A percentile compares a stretch with the other conserved stretches of the same genome.
These are phyloP conservation scores for Trachurus trachurus DNA, from an alignment of 2,797 vertebrate species.

Conservation along the genomic window DNA sequence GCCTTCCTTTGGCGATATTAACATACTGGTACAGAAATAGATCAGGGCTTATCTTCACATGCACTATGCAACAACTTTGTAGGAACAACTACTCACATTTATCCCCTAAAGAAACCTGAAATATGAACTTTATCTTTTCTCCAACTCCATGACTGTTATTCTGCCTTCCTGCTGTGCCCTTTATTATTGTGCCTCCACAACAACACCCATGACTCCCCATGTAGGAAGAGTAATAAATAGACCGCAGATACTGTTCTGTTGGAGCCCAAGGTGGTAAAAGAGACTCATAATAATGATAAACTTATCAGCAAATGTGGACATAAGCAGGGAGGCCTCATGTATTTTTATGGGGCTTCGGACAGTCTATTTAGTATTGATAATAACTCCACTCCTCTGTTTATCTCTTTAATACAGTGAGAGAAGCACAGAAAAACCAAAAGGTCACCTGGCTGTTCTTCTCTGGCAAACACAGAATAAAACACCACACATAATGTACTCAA, in stretches of 20 bases:
- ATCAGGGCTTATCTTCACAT: neutral
- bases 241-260: conserved; percentile 23
- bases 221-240: conserved; percentile 16
- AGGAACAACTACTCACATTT: neutral
- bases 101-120: neutral
- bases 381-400: conserved; percentile 1
- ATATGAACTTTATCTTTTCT: conserved; percentile 12
- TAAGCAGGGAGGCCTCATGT: neutral
- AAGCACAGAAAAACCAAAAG: neutral
- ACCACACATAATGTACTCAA: conserved; percentile 18
- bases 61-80: neutral
- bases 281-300: conserved; percentile 47
- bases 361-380: conserved; percentile 19
- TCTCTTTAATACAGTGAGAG: neutral
- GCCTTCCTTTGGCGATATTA: conserved; percentile 31
- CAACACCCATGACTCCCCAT: conserved; percentile 27
- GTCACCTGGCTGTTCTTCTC: neutral
- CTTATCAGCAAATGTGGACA: conserved; percentile 7
- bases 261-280: conserved; percentile 46
- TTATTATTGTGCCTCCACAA: conserved; percentile 20
- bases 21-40: conserved; percentile 26
- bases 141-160: neutral
- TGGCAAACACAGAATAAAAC: conserved; percentile 11
- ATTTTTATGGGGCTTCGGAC: conserved; percentile 9
- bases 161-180: conserved; percentile 21